These are phyloP conservation scores for Amphiprion clarkii DNA, from an alignment of 2,797 vertebrate genomes.

Conservation along the genomic window DNA sequence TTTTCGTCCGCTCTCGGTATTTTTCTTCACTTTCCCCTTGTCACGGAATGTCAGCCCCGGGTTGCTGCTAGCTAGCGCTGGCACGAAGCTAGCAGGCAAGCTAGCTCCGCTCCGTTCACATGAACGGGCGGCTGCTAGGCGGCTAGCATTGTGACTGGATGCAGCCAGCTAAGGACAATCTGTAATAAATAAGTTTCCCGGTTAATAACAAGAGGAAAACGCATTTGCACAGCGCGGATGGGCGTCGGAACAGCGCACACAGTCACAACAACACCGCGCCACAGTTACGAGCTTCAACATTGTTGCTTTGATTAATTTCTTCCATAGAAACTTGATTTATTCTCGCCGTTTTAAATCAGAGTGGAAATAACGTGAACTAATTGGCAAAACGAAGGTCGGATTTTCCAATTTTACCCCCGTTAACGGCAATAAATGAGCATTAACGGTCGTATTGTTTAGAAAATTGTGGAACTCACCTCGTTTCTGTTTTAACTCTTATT, in stretches of 20 bases:
- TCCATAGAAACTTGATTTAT: slow-evolving; percentile 89
- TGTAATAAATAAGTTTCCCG: slow-evolving; percentile 86
- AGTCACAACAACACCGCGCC: slow-evolving; percentile 47
- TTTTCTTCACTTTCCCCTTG: slow-evolving; percentile 90
- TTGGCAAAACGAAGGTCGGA: slow-evolving; percentile 44
- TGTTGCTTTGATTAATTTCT: slow-evolving; percentile 85
- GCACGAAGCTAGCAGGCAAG: slow-evolving; percentile 75
- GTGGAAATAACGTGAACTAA: slow-evolving; percentile 68
- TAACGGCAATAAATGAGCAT: slow-evolving; percentile 53
- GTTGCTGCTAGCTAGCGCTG: slow-evolving; percentile 81
- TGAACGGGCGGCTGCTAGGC: slow-evolving; percentile 71
- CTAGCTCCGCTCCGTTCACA: slow-evolving; percentile 76
- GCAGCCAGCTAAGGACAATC: slow-evolving; percentile 87
- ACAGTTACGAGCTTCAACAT: slow-evolving; percentile 68
- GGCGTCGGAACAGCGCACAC: slow-evolving; percentile 30
- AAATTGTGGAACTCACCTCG: slow-evolving; percentile 90
- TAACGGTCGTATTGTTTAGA: slow-evolving; percentile 68
- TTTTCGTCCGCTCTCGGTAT: slow-evolving; percentile 79
- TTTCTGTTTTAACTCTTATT: slow-evolving; percentile 92
- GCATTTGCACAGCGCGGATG: slow-evolving; percentile 57
- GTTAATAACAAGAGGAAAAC: slow-evolving; percentile 76
- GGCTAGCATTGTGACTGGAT: slow-evolving; percentile 84
- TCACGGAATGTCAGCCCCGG: slow-evolving; percentile 89
- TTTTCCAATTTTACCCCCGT: slow-evolving; percentile 52
- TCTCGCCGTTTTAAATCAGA: slow-evolving; percentile 80